These are phyloP conservation scores for Polyergus mexicanus DNA, from an alignment of 1,140 invertebrate species.

Conservation along the genomic window DNA sequence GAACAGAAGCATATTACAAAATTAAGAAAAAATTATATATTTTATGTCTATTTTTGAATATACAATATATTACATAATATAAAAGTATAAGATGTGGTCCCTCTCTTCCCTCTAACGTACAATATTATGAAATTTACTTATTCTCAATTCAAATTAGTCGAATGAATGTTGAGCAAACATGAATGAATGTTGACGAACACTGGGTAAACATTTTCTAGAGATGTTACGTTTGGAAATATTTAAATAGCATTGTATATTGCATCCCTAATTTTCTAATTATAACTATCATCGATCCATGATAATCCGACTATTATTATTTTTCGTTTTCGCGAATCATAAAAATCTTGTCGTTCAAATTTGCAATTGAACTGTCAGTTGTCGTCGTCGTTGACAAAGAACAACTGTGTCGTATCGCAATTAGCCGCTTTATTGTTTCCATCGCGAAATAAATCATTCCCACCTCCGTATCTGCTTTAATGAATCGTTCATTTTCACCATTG, in stretches of 20 bases:
- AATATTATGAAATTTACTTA: slow-evolving; percentile 6
- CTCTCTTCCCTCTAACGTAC: background rate
- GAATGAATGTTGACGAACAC: too few relatives aligned
- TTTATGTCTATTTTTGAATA: background rate
- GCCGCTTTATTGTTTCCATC: slow-evolving; percentile 36
- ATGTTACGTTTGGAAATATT: background rate
- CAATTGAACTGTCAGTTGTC: slow-evolving; percentile 50
- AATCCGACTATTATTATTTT: background rate
- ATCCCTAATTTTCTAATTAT: slow-evolving; percentile 44
- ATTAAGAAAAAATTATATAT: background rate
- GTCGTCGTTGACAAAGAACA: slow-evolving; percentile 37
- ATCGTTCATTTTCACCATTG: slow-evolving; percentile 38
- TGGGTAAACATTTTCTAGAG: background rate
- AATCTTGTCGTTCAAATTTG: slow-evolving; percentile 15
- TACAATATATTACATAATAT: background rate
- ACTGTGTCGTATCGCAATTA: slow-evolving; percentile 39
- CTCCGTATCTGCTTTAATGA: slow-evolving; percentile 48
- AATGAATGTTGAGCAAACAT: background rate
- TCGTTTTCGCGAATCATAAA: slow-evolving; percentile 2
- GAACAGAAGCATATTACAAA: background rate
- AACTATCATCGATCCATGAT: background rate
- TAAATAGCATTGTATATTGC: background rate
- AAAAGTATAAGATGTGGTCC: background rate
- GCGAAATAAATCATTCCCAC: slow-evolving; percentile 51
- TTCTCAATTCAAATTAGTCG: background rate